Percentiles rank a stretch among this genome's conserved stretches.
These are phyloP conservation scores for Philereme transversata DNA, from an alignment of 2,888 invertebrate species.

Conservation along the genomic window DNA sequence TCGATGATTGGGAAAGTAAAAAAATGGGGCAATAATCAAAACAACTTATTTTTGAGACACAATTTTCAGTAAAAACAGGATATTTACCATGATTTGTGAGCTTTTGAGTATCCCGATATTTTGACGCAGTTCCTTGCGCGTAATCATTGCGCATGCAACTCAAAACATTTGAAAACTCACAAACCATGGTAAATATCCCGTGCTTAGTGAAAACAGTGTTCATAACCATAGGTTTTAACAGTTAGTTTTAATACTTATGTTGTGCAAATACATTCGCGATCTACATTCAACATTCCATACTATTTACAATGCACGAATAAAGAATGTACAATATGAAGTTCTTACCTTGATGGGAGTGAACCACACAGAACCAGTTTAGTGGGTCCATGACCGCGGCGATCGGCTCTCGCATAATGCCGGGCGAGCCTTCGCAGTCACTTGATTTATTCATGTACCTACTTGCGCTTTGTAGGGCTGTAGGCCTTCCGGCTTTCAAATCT, in stretches of 20 bases:
- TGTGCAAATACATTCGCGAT: not conserved
- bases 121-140: too few species aligned
- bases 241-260: not conserved
- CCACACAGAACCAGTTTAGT: conserved; percentile 75
- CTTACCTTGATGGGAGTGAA: conserved; percentile 49
- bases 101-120: too few species aligned
- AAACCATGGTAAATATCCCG: not conserved
- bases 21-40: too few species aligned
- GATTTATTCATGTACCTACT: conserved; percentile 64
- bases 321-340: conserved; percentile 36
- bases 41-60: too few species aligned
- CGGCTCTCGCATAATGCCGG: conserved; percentile 62
- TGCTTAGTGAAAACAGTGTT: too few species aligned
- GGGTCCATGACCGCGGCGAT: conserved; percentile 74
- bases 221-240: not conserved
- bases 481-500: conserved; percentile 17
- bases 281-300: conserved; percentile 2
- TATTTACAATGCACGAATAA: conserved; percentile 12
- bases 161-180: too few species aligned
- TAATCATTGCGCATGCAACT: too few species aligned
- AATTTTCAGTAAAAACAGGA: too few species aligned
- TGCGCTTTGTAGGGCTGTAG: conserved; percentile 16
- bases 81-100: too few species aligned
- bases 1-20: too few species aligned
- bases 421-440: conserved; percentile 55